Evolutionary conservation across 1,140 invertebrate species (phyloP).

Genomic region (Adoxophyes honmai): DNA sequence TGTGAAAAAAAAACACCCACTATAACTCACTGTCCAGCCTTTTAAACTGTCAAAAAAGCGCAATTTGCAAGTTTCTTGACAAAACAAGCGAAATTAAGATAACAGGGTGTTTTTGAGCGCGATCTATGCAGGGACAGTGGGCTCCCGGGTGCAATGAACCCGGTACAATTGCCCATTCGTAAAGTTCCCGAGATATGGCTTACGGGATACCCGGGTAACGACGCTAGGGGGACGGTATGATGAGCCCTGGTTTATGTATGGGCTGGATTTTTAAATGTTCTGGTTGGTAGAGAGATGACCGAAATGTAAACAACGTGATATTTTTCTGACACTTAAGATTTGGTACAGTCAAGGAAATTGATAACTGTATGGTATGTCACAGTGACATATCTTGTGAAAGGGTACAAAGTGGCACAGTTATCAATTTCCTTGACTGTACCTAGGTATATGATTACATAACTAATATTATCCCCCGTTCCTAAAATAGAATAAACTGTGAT

Average conservation of each 20-base stretch:
- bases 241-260: slow-evolving; percentile 30
- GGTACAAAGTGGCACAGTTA: too few species aligned
- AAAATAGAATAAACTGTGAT: too few species aligned
- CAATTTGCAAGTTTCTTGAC: background rate
- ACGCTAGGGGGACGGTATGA: slow-evolving; percentile 36
- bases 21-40: background rate
- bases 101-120: slow-evolving; percentile 14
- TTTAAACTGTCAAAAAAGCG: background rate
- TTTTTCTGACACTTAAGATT: too few species aligned
- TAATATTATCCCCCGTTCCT: too few species aligned
- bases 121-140: slow-evolving; percentile 30
- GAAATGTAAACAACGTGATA: background rate
- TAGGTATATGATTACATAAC: too few species aligned
- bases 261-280: background rate
- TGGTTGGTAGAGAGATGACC: background rate
- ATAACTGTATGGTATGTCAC: too few species aligned
- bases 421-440: too few species aligned
- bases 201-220: slow-evolving; percentile 23
- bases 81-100: slow-evolving; percentile 16
- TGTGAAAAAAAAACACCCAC: background rate
- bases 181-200: slow-evolving; percentile 44
- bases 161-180: slow-evolving; percentile 53
- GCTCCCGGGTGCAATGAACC: slow-evolving; percentile 50
- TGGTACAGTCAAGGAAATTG: too few species aligned
- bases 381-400: too few species aligned